Percentiles rank a stretch among this genome's conserved stretches.
These are phyloP conservation scores for Megalonaias nervosa DNA, from an alignment of 1,140 invertebrate species.

Conservation along the genomic window DNA sequence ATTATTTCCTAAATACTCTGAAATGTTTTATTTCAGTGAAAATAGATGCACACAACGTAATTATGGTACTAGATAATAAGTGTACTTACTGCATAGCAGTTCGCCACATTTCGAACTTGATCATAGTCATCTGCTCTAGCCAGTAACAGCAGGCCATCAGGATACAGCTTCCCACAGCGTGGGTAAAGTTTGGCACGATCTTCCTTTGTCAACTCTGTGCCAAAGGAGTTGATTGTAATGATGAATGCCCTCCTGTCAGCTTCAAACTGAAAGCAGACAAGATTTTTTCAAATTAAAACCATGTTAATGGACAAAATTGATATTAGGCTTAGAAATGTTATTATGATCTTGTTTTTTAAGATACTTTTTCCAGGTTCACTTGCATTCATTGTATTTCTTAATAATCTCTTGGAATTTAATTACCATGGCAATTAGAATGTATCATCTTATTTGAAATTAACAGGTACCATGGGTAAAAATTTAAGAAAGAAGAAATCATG, in stretches of 20 bases:
- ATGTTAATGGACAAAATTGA: too few species aligned
- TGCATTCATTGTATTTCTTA: too few species aligned
- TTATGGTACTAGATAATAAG: not conserved
- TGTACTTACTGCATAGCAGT: slow-evolving; percentile 90
- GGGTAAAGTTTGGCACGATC: slow-evolving; percentile 98
- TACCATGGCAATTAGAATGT: too few species aligned
- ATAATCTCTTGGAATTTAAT: too few species aligned
- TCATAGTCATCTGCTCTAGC: slow-evolving; percentile 99
- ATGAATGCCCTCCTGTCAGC: slow-evolving; percentile 99
- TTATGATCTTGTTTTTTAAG: too few species aligned
- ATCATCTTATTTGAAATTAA: too few species aligned
- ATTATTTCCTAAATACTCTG: not conserved
- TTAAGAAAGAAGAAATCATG: too few species aligned
- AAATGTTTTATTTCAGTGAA: not conserved
- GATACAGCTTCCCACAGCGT: slow-evolving; percentile 96
- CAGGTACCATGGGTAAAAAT: too few species aligned
- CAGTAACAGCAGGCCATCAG: slow-evolving; percentile 95
- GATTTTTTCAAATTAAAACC: too few species aligned
- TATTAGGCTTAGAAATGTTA: too few species aligned
- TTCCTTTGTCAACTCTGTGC: slow-evolving; percentile 98
- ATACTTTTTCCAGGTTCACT: too few species aligned
- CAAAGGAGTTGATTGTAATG: slow-evolving; percentile 99
- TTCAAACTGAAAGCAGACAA: slow-evolving; percentile 85
- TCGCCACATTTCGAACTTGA: slow-evolving; percentile 98
- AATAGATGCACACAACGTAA: not conserved